Conservation (phyloP, 2,888 invertebrate genomes). For the Perithous albicinctus region DNA sequence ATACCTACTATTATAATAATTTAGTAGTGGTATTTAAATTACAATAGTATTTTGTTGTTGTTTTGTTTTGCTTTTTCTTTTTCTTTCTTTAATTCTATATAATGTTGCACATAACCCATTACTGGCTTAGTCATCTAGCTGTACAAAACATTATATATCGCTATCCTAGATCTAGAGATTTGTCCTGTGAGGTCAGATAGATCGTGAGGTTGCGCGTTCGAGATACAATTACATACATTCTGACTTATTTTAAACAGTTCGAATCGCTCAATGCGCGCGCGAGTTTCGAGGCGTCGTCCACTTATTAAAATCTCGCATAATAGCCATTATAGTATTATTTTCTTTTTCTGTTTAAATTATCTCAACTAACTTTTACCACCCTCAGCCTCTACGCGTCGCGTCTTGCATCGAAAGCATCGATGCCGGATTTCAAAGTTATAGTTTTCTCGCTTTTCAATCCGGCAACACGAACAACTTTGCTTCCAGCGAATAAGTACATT, state of each 20-base stretch:
- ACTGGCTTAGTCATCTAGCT: conserved; percentile 84
- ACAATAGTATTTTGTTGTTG: conserved; percentile 79
- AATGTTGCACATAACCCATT: conserved; percentile 84
- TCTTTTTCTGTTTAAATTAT: too few species aligned
- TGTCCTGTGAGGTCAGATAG: conserved; percentile 82
- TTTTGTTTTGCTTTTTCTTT: conserved; percentile 32
- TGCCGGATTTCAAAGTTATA: conserved; percentile 18
- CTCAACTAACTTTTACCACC: conserved; percentile 32
- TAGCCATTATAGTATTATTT: conserved; percentile 4
- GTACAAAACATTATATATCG: conserved; percentile 84
- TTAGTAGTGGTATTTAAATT: conserved; percentile 81
- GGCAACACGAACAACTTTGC: conserved; percentile 54
- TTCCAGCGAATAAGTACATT: conserved; percentile 79
- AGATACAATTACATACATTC: conserved; percentile 68
- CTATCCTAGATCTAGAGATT: conserved; percentile 82
- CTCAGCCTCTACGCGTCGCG: conserved; percentile 35
- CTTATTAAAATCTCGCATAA: conserved; percentile 31
- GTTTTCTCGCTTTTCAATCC: conserved; percentile 15
- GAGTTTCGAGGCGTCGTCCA: conserved; percentile 55
- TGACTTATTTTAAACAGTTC: conserved; percentile 38
- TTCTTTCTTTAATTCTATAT: conserved; percentile 75
- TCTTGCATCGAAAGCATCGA: conserved; percentile 31
- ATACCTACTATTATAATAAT: conserved; percentile 78
- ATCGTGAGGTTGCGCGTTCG: conserved; percentile 75
- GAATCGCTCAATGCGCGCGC: conserved; percentile 51